These are phyloP conservation scores for Yponomeuta sedellus DNA, from an alignment of 2,888 invertebrate species.

Conservation along the genomic window DNA sequence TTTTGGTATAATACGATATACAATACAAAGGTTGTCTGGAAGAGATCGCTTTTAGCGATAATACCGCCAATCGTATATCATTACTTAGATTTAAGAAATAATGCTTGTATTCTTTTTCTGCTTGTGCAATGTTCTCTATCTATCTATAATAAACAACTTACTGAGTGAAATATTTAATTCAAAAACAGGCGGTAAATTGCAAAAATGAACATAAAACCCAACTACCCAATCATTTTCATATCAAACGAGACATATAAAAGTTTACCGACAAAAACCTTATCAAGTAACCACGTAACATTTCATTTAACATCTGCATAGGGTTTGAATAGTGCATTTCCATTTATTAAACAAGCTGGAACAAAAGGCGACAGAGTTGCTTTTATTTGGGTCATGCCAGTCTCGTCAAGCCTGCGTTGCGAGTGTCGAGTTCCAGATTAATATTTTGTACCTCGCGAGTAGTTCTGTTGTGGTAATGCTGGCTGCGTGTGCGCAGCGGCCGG, in stretches of 20 bases:
- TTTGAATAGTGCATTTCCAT: conserved; percentile 31
- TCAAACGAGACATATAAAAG: background rate
- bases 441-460: conserved; percentile 32
- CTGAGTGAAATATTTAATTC: too few species aligned
- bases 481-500: background rate
- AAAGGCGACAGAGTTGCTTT: conserved; percentile 49
- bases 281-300: background rate
- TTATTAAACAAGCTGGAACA: conserved; percentile 49
- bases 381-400: conserved; percentile 49
- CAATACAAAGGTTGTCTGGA: too few species aligned
- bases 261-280: background rate
- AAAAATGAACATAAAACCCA: too few species aligned
- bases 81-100: too few species aligned
- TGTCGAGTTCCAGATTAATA: conserved; percentile 54
- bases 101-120: too few species aligned
- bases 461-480: background rate
- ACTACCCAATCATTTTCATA: too few species aligned
- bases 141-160: too few species aligned
- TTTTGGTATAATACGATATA: too few species aligned
- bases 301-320: conserved; percentile 12
- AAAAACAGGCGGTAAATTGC: too few species aligned
- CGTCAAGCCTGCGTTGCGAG: conserved; percentile 39
- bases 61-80: too few species aligned
- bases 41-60: too few species aligned
- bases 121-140: too few species aligned